Conservation (phyloP, 2,113 vertebrate species). For the Synodontis membranacea region DNA sequence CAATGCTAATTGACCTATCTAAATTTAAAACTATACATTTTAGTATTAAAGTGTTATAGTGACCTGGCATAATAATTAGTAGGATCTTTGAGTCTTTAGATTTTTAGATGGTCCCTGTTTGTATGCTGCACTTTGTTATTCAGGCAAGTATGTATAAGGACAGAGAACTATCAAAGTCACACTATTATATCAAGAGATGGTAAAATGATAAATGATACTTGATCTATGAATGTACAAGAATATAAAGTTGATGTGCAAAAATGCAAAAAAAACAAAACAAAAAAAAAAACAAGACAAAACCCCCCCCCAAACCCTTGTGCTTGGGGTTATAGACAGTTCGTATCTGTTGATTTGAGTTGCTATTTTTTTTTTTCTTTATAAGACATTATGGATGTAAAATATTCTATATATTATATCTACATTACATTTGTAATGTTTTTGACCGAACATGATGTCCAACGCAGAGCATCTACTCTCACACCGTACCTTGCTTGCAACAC, state of each 20-base stretch:
- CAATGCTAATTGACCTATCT: slow-evolving; percentile 2
- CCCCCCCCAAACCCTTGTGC: neutral
- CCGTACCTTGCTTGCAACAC: slow-evolving; percentile 24
- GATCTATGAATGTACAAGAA: neutral
- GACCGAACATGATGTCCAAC: neutral
- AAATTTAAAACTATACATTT: no score
- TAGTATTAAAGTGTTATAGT: no score
- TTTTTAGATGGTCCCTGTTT: neutral
- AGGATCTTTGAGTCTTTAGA: neutral
- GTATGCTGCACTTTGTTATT: neutral
- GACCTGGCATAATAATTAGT: neutral
- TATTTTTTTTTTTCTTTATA: neutral
- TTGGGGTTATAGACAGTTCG: neutral
- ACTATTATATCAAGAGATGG: neutral
- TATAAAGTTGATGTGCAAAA: neutral
- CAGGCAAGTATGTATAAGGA: neutral
- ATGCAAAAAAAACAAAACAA: no score
- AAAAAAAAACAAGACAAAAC: no score
- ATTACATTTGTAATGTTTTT: no score
- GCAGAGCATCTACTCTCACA: neutral
- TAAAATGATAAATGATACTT: neutral
- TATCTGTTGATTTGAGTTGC: neutral
- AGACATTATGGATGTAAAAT: neutral
- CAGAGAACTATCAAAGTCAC: neutral
- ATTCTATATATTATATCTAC: no score